phyloP scores from a whole-genome alignment of 2,113 vertebrate species.

The Archilochus colubris region DNA sequence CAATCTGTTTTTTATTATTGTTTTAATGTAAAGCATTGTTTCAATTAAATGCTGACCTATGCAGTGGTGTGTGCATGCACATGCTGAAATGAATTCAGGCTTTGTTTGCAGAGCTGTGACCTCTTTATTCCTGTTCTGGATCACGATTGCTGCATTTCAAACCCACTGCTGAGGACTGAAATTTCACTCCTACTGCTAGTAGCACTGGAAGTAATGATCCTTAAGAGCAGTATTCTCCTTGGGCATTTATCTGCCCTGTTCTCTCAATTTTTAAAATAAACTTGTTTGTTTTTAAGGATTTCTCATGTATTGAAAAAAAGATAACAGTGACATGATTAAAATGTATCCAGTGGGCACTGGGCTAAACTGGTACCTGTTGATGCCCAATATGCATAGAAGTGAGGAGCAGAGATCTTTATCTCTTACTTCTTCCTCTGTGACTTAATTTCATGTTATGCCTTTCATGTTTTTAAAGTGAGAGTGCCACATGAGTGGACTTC shows the following conservation, averaged over 20 bases:
- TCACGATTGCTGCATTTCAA: constrained; percentile 46
- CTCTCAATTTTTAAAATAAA: not conserved
- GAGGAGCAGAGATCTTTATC: not conserved
- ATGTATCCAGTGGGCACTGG: not conserved
- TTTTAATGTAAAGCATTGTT: constrained; percentile 74
- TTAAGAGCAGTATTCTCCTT: not conserved
- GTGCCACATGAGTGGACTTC: not conserved
- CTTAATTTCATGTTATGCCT: not conserved
- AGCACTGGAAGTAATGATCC: not conserved
- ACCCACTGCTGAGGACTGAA: constrained; percentile 9
- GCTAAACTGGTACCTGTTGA: not conserved
- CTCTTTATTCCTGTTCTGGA: constrained; percentile 60
- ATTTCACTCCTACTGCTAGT: not conserved
- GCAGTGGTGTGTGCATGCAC: constrained; percentile 28
- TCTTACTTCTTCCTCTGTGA: not conserved
- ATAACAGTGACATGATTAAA: fast-evolving
- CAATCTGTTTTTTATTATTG: constrained; percentile 76
- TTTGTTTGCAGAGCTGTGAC: constrained; percentile 73
- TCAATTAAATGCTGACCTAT: constrained; percentile 72
- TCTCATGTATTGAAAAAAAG: not conserved
- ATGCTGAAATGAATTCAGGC: constrained; percentile 62
- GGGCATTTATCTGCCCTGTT: not conserved
- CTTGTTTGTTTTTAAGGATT: not conserved
- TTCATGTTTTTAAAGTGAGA: not conserved
- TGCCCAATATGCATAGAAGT: not conserved